Base-by-base conservation (phyloP, 2,888 invertebrate species). In the Saturnia japonica region DNA sequence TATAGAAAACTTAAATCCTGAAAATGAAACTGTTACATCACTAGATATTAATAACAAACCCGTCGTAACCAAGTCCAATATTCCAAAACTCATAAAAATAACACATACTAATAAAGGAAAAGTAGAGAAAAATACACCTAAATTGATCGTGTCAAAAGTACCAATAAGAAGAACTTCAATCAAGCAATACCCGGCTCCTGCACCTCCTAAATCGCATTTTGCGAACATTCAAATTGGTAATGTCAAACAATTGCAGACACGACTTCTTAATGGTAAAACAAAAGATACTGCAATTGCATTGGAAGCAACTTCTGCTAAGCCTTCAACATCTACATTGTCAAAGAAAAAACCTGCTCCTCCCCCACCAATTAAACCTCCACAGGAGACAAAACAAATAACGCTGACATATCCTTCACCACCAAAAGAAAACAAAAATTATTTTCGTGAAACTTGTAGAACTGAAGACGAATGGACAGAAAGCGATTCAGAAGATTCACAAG, bases 391-490 rank as follows among this genome's bases (percentile, higher is more conserved):
- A 70, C 85, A 87, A 51, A 70, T 76, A 8, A 75, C 82, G 4
- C 78, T 85, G 43, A 72, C 80, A 19, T 79, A 83, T 71, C 69
- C 77, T 8, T 81, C 85, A 0, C 77, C 85, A 2, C 75, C 82
- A 54, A 84, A 84, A 76, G 86, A 88, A 73, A 79, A 87, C 74
- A 94, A 94, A 72, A 93, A 92, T 75, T 95, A 91, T 78, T 94
- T 94, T 80, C 93, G 94, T 22, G 95, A 95, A 84, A 95, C 95
- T 1, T 95, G 95, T 80, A 95, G 95, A 69, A 95, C 95, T 34
- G 95, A 95, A 82, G 95, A 95, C 73, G 95, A 95, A 80, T 95
- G 95, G 89, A 94, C 94, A 0, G 94, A 93, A 40, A 93, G 93
- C 74, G 93, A 93, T 72, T 85, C 89, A n/a, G 93, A 92, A 68